Base-by-base conservation (phyloP, 2,113 vertebrate genomes). In the Cygnus atratus region DNA sequence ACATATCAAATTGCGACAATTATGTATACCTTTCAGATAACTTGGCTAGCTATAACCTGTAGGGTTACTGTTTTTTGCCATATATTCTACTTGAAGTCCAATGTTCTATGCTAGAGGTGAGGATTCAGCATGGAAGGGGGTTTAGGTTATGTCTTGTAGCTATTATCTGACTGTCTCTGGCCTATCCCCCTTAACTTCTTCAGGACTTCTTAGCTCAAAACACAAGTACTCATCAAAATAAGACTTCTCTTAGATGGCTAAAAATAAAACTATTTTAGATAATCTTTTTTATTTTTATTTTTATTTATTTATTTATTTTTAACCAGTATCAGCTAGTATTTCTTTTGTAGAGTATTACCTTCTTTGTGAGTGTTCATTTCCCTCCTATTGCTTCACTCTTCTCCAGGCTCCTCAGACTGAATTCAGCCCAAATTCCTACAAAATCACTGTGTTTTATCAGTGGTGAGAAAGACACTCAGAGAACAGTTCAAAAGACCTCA, bases 221-320 rank as follows among this genome's bases (percentile, higher is more conserved):
- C 6, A 62, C 20, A 77, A n/a, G 3, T 52, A 58, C 11, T 15
- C 25, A 48, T 19, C 3, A 58, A 80, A 86, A 90, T 29, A 66
- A 52, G 15, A 57, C 11, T 46, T 14, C 9, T 70, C 66, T 70
- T 71, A 71, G 1, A 67, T 50, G 43, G 16, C 10, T 74, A 58
- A 58, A 67, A 67, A 25, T 24, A 84, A 52, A 84, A 67, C 2
- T 75, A 31, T 54, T 72, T 80, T 72, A 41, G 43, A 50, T 22
- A 50, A 78, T 55, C 7, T 0, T 29, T 0, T 28, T 35, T 26
- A 22, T 39, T 37, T 52, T 46, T 1, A 13, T 29, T 0, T 28
- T 35, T 26, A 22, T 54, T 46, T 29, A 1, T 28, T 35, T 26
- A 22, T 54, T 46, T 1, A n/a, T 37, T 12, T 59, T 35, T 59